Percentiles rank a stretch among this genome's conserved stretches.
Conservation (phyloP, 2,113 vertebrate genomes). For the Malurus alboscapulatus region DNA sequence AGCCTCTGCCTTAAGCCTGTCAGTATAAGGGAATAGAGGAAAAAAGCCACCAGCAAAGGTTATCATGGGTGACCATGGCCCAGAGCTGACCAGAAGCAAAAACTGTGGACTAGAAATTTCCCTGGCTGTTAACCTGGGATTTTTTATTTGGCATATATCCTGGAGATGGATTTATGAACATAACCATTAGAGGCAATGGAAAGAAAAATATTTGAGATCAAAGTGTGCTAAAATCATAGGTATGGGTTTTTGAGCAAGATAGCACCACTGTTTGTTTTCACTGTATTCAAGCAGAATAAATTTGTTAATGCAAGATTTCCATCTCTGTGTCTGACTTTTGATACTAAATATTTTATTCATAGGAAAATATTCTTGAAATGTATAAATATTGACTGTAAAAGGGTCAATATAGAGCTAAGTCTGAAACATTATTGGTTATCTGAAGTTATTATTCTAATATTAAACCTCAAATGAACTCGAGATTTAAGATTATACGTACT, state of each 20-base stretch:
- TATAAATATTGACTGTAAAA: not conserved
- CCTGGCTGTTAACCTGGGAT: not conserved
- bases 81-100: not conserved
- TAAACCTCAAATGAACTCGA: not conserved
- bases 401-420: not conserved
- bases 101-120: not conserved
- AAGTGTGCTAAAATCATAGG: not conserved
- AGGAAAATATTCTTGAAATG: not conserved
- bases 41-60: not conserved
- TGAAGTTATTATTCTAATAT: not conserved
- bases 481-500: not conserved
- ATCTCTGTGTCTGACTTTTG: not conserved
- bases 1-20: not conserved
- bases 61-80: not conserved
- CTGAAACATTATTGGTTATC: not conserved
- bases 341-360: not conserved
- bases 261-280: not conserved
- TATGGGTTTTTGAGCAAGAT: not conserved
- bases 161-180: not conserved
- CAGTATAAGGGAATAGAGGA: not conserved
- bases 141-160: not conserved
- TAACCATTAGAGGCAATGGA: not conserved
- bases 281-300: not conserved
- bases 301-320: not conserved
- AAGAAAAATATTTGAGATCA: not conserved